These are phyloP conservation scores for Monopterus albus DNA, from an alignment of 2,113 vertebrate genomes.

Conservation along the genomic window DNA sequence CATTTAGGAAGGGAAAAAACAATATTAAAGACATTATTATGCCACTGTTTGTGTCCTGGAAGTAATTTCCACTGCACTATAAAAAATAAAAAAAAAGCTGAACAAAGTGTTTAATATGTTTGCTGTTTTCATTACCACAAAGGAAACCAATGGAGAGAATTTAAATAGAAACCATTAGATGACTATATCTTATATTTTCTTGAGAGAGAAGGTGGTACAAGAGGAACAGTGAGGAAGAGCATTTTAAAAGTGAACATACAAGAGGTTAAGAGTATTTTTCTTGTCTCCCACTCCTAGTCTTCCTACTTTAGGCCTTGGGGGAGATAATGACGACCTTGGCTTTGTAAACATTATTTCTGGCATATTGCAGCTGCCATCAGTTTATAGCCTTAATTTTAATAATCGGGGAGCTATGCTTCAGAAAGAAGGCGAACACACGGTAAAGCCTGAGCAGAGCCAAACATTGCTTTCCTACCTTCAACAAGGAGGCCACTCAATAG, in stretches of 20 bases:
- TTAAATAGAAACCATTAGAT: slow-evolving; percentile 26
- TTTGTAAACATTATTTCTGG: slow-evolving; percentile 86
- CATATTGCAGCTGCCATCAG: slow-evolving; percentile 77
- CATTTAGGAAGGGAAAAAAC: too few species aligned
- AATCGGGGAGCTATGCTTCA: slow-evolving; percentile 77
- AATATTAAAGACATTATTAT: too few species aligned
- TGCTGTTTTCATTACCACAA: too few species aligned
- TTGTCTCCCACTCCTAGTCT: slow-evolving; percentile 48
- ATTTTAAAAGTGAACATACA: slow-evolving; percentile 55
- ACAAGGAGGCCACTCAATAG: slow-evolving; percentile 75
- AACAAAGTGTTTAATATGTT: too few species aligned
- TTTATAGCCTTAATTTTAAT: slow-evolving; percentile 82
- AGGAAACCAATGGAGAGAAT: slow-evolving; percentile 17
- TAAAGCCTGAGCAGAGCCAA: slow-evolving; percentile 57
- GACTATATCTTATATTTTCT: slow-evolving; percentile 7
- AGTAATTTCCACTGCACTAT: too few species aligned
- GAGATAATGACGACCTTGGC: slow-evolving; percentile 76
- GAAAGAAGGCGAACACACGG: slow-evolving; percentile 62
- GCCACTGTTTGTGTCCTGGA: too few species aligned
- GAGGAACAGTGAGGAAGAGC: slow-evolving; percentile 58
- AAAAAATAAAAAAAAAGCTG: too few species aligned
- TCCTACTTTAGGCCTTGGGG: slow-evolving; percentile 67
- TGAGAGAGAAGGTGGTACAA: slow-evolving; percentile 33
- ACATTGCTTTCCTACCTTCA: slow-evolving; percentile 60
- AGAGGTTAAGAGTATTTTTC: slow-evolving; percentile 70